Conservation (phyloP, 2,797 vertebrate genomes). For the Coregonus sp. region DNA sequence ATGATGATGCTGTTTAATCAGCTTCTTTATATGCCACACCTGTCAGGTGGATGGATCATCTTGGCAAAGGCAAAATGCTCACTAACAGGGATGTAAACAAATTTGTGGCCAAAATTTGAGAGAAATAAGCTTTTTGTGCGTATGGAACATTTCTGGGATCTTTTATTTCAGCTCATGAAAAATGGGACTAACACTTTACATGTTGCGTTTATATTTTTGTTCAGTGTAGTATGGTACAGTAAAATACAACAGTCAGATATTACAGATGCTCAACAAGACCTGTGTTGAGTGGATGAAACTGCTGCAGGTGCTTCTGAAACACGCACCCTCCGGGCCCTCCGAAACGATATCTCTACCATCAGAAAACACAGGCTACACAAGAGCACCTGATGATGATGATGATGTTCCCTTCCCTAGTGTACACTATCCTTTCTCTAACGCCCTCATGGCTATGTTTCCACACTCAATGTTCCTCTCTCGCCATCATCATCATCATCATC, state of each 20-base stretch:
- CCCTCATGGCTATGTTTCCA: background rate
- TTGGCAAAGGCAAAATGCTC: conserved; percentile 16
- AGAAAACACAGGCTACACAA: conserved; percentile 43
- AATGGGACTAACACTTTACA: background rate
- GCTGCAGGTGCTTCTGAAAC: conserved; percentile 49
- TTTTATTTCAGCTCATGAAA: too few species aligned
- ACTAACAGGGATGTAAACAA: conserved; percentile 5
- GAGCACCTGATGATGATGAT: conserved; percentile 45
- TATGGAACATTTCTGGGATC: too few species aligned
- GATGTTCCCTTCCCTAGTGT: conserved; percentile 46
- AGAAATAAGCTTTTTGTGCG: too few species aligned
- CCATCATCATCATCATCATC: conserved; percentile 41
- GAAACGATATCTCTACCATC: conserved; percentile 53
- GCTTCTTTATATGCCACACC: too few species aligned
- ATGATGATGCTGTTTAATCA: too few species aligned
- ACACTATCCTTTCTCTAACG: conserved; percentile 30
- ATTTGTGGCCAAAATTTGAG: background rate
- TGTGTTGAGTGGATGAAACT: conserved; percentile 41
- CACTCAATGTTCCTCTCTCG: conserved; percentile 25
- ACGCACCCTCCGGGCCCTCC: background rate
- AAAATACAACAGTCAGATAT: background rate
- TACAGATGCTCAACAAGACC: conserved; percentile 11
- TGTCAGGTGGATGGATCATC: too few species aligned
- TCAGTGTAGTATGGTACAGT: conserved; percentile 5
- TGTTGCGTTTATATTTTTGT: background rate